phyloP scores from a whole-genome alignment of 2,797 vertebrate species.

The Merluccius polli region DNA sequence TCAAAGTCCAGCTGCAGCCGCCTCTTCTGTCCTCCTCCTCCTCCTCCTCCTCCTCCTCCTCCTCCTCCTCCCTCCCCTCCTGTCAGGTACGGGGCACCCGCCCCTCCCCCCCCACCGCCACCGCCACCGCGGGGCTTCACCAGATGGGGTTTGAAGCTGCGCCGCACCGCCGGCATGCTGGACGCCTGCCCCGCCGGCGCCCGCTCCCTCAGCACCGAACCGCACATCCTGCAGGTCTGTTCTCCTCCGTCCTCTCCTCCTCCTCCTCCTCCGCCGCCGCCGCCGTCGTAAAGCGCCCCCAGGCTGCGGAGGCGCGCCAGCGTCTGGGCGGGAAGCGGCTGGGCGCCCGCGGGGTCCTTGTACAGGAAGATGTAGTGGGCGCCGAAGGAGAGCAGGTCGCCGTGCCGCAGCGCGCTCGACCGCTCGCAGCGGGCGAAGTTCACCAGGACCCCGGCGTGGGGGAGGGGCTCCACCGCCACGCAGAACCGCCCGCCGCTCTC shows the following conservation, averaged over 20 bases:
- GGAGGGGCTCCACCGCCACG: conserved; percentile 80
- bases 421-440: conserved; percentile 84
- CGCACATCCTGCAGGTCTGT: conserved; percentile 76
- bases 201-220: conserved; percentile 70
- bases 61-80: conserved; percentile 26
- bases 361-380: conserved; percentile 92
- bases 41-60: conserved; percentile 15
- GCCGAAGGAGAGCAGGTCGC: conserved; percentile 91
- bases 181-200: conserved; percentile 18
- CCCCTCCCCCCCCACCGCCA: conserved; percentile 3
- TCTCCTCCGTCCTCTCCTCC: conserved; percentile 50
- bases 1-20: conserved; percentile 86
- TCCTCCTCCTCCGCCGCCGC: conserved; percentile 50
- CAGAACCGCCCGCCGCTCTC: conserved; percentile 62
- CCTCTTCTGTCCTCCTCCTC: conserved; percentile 66
- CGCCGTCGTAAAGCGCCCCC: conserved; percentile 63
- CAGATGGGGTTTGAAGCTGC: conserved; percentile 67
- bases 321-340: conserved; percentile 81
- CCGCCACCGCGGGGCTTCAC: conserved; percentile 51
- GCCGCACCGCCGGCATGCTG: conserved; percentile 41
- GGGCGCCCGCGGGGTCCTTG: conserved; percentile 85
- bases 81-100: conserved; percentile 29
- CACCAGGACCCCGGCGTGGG: conserved; percentile 76
- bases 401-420: conserved; percentile 80
- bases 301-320: conserved; percentile 77